Base-by-base conservation (phyloP, 2,888 invertebrate species). In the Hemicrepidius hirtus region DNA sequence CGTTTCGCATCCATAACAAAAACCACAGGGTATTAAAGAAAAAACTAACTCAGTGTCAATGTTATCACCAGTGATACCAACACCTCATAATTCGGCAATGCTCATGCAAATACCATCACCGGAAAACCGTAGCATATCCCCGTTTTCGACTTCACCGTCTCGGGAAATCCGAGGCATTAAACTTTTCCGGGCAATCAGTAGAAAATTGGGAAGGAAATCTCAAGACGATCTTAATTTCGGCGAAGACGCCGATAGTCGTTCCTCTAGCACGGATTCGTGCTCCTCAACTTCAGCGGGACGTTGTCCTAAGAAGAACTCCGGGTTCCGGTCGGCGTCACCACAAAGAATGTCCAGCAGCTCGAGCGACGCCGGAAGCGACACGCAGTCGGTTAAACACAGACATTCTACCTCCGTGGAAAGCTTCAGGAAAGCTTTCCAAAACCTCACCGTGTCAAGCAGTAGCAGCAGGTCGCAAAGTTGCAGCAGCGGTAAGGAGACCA, bases 371-470 rank as follows among this genome's bases (percentile, higher is more conserved):
- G 90, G 91, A 75, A 92, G 91, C 82, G 91, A 90, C 60, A 88
- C 89, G 73, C 90, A 90, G 16, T 89, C 78, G 1, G 76, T 80
- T 18, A 79, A 87, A 64, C 85, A 86, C 65, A 84, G 85, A 68
- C 84, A 88, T 71, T 88, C 87, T 1, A 80, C 88, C 75, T 87
- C 90, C 75, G 86, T 88, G 72, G 92, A 92, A 32, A 93, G 92
- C 46, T 87, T 94, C 68, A 89, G 92, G n/a, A 91, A 91, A 73
- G 92, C 93, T 53, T 93, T 94, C 82, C 91, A 94, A 84, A 92
- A 89, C 79, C 86, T 94, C 59, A 91, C 89, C 78, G 65, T 86
- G 0, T 88, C 91, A 12, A 88, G 91, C 12, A 32, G 7, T 9
- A 32, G 32, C 32, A 88, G 89, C 13, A 89, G 93, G 66, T 92